Evolutionary conservation across 2,888 invertebrate species (phyloP).

Genomic region (Phania funesta): DNA sequence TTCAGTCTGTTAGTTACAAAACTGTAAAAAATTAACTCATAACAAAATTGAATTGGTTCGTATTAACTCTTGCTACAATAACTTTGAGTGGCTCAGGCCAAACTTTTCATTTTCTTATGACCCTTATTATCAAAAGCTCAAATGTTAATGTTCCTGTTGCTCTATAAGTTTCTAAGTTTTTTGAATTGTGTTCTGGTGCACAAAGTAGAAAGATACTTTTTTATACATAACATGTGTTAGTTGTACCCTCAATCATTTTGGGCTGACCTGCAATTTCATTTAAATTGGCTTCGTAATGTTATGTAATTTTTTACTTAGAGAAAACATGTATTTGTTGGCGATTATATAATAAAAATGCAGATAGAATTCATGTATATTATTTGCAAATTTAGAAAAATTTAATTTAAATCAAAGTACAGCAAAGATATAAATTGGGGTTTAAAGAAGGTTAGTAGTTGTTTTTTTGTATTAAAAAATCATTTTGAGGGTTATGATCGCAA

Average conservation of each 20-base stretch:
- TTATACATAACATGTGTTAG: constrained; percentile 23
- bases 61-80: no score
- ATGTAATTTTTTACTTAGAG: constrained; percentile 49
- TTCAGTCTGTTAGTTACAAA: no score
- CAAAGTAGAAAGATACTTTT: not conserved
- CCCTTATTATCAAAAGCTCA: constrained; percentile 66
- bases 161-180: not conserved
- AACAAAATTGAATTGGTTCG: no score
- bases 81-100: no score
- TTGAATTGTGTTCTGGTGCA: not conserved
- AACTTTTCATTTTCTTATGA: constrained; percentile 27
- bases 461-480: constrained; percentile 37
- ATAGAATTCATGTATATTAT: constrained; percentile 25
- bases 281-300: constrained; percentile 61
- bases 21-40: no score
- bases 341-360: constrained; percentile 38
- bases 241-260: constrained; percentile 27
- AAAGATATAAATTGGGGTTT: constrained; percentile 24
- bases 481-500: constrained; percentile 1
- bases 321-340: constrained; percentile 49
- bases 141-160: constrained; percentile 59
- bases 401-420: constrained; percentile 38
- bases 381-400: constrained; percentile 46
- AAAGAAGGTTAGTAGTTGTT: constrained; percentile 24
- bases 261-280: constrained; percentile 59